phyloP scores from a whole-genome alignment of 1,140 invertebrate species.

The Rhysida immarginata region DNA sequence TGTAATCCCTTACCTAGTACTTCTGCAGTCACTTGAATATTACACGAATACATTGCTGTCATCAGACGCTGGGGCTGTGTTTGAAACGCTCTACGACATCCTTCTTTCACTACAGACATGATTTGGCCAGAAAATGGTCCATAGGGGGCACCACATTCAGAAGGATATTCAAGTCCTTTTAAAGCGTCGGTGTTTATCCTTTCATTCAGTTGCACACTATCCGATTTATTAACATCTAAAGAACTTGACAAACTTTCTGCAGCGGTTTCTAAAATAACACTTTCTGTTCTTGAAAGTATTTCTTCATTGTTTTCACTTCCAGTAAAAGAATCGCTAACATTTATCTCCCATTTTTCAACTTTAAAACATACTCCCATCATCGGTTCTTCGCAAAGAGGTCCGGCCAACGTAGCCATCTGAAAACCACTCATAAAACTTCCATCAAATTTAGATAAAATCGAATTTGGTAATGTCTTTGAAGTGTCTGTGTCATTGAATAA shows the following conservation, averaged over 20 bases:
- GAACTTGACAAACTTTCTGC: too few species aligned
- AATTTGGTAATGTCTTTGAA: constrained; percentile 16
- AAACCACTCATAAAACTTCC: constrained; percentile 84
- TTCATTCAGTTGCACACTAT: constrained; percentile 4
- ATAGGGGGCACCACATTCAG: constrained; percentile 20
- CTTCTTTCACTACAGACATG: constrained; percentile 79
- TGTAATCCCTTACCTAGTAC: constrained; percentile 70
- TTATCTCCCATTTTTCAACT: constrained; percentile 56
- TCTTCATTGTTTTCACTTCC: background rate
- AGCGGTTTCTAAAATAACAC: too few species aligned
- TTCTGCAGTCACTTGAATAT: constrained; percentile 79
- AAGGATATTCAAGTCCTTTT: background rate
- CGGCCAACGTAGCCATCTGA: constrained; percentile 73
- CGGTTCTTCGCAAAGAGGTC: constrained; percentile 88
- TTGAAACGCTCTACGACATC: constrained; percentile 74
- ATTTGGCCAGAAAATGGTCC: constrained; percentile 64
- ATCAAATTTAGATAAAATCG: constrained; percentile 35
- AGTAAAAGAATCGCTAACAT: constrained; percentile 17
- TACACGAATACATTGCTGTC: constrained; percentile 92
- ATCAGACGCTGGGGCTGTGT: constrained; percentile 77
- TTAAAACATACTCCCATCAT: constrained; percentile 88
- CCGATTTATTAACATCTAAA: constrained; percentile 8
- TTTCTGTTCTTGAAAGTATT: constrained; percentile 9
- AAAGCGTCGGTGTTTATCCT: background rate
- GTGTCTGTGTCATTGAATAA: constrained; percentile 27